These are phyloP conservation scores for Ascaphus truei DNA, from an alignment of 2,113 vertebrate species.

Conservation along the genomic window DNA sequence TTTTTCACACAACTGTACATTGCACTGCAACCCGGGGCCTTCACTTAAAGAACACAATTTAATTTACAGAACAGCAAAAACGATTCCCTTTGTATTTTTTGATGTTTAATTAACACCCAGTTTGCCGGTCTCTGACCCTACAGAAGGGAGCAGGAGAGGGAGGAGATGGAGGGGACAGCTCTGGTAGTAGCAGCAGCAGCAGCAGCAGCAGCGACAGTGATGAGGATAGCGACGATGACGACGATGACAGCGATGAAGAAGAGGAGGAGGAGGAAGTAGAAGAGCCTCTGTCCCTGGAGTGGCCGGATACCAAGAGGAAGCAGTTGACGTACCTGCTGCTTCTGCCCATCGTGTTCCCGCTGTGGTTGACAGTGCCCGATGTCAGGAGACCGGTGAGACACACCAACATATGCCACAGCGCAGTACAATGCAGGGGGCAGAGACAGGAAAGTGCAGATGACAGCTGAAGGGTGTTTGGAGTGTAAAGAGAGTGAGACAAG, in stretches of 20 bases:
- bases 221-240: conserved; percentile 42
- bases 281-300: conserved; percentile 83
- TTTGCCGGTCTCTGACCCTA: neutral
- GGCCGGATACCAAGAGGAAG: conserved; percentile 81
- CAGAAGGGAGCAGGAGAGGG: conserved; percentile 38
- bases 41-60: neutral
- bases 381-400: conserved; percentile 81
- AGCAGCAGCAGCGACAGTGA: conserved; percentile 50
- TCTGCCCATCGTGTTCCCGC: conserved; percentile 86
- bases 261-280: conserved; percentile 63
- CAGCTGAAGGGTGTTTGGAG: no score
- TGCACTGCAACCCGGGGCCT: neutral
- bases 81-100: neutral
- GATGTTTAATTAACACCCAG: conserved; percentile 1
- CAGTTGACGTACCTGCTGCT: conserved; percentile 86
- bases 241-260: conserved; percentile 26
- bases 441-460: no score
- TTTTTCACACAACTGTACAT: no score
- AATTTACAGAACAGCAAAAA: no score
- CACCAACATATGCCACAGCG: no score
- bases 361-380: conserved; percentile 91
- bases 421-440: no score
- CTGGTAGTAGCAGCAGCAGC: conserved; percentile 46
- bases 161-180: conserved; percentile 40
- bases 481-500: no score